Percentiles rank a stretch among this genome's conserved stretches.
These are phyloP conservation scores for Agriopis marginaria DNA, from an alignment of 2,888 invertebrate species.

Conservation along the genomic window DNA sequence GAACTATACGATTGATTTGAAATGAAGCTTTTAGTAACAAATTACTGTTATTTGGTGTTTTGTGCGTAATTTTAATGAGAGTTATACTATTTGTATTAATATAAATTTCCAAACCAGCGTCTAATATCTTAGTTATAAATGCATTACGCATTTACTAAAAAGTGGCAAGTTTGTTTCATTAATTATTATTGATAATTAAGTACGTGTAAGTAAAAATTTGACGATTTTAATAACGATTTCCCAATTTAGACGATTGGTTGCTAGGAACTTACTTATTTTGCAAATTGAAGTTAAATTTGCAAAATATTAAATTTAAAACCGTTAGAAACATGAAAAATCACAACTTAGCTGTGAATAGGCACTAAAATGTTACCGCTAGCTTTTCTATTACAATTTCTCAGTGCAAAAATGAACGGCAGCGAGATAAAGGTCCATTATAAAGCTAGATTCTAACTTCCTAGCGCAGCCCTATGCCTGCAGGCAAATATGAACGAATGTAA, in stretches of 20 bases:
- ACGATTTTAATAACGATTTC: no score
- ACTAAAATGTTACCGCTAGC: constrained; percentile 27
- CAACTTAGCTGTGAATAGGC: constrained; percentile 10
- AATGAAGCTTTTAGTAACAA: background rate
- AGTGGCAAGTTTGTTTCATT: no score
- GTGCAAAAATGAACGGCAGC: constrained; percentile 24
- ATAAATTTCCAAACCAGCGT: no score
- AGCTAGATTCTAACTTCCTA: constrained; percentile 64
- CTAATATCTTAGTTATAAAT: no score
- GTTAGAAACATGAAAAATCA: no score
- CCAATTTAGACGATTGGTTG: no score
- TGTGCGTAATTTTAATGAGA: background rate
- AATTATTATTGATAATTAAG: no score
- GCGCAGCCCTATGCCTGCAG: constrained; percentile 84
- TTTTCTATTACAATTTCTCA: constrained; percentile 29
- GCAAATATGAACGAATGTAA: constrained; percentile 87
- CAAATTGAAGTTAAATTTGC: background rate
- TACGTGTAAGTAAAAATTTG: no score
- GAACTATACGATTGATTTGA: constrained; percentile 25
- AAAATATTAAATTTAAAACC: no score
- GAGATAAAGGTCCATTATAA: constrained; percentile 38
- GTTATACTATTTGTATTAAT: no score
- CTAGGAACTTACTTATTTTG: no score
- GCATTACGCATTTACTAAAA: no score
- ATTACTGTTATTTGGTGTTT: background rate